phyloP scores from a whole-genome alignment of 2,888 invertebrate genomes.

The Galerucella nymphaeae region DNA sequence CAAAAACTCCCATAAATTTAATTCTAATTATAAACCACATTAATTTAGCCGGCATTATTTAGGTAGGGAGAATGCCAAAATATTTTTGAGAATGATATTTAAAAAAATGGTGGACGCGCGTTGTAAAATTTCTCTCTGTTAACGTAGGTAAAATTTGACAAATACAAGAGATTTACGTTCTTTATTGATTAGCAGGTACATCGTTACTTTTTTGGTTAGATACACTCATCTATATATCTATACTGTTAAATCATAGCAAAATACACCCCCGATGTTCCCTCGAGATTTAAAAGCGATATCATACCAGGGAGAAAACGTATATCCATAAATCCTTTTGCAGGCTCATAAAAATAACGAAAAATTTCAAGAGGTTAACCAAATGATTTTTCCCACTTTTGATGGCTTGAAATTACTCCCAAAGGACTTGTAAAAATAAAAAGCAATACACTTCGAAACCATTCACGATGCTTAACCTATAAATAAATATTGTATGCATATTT shows the following conservation, averaged over 20 bases:
- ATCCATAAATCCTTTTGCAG: conserved; percentile 22
- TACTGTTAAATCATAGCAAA: neutral
- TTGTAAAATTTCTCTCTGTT: no score
- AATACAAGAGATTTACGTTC: no score
- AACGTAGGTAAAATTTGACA: no score
- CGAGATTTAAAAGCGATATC: conserved; percentile 14
- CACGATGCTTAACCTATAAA: conserved; percentile 10
- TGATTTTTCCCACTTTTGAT: conserved; percentile 28
- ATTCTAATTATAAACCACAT: neutral
- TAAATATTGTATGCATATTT: conserved; percentile 10
- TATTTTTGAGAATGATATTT: no score
- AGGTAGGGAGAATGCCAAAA: no score
- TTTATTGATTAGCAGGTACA: no score
- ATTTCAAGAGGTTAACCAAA: conserved; percentile 26
- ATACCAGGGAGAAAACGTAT: neutral
- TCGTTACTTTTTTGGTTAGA: no score
- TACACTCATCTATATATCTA: no score
- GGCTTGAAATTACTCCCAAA: conserved; percentile 24
- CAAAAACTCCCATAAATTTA: neutral
- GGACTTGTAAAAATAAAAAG: conserved; percentile 25
- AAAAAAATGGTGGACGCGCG: no score
- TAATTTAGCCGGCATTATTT: neutral
- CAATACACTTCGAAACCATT: conserved; percentile 13
- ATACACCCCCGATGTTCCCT: neutral
- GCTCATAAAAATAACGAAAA: conserved; percentile 31